A percentile compares a stretch with the other conserved stretches of the same genome.
Conservation (phyloP, 64 coral and sea anemone genomes). For the Pachyseris speciosa region DNA sequence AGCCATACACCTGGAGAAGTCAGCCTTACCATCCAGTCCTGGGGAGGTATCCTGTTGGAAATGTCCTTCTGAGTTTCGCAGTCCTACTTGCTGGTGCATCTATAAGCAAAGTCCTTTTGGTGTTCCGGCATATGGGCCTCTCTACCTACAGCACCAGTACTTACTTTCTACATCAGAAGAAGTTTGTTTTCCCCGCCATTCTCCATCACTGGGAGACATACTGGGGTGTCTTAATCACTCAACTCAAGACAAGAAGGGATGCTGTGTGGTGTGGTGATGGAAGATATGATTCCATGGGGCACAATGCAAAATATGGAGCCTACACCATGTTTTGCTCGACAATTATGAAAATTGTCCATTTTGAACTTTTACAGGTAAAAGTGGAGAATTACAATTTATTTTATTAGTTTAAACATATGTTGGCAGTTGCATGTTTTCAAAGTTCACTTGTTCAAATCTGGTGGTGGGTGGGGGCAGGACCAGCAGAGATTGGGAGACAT, state of each 20-base stretch:
- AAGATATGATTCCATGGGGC: slow-evolving; percentile 57
- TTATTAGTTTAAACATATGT: too few species aligned
- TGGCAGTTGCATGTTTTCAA: too few species aligned
- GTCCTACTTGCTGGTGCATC: slow-evolving; percentile 52
- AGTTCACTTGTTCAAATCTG: too few species aligned
- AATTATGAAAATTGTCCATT: slow-evolving; percentile 36
- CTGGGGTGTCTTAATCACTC: not conserved
- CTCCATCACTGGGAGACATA: slow-evolving; percentile 34
- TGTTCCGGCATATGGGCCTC: slow-evolving; percentile 44
- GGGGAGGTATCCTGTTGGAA: slow-evolving; percentile 29
- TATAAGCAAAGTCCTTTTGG: slow-evolving; percentile 43
- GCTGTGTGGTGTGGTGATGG: slow-evolving; percentile 48
- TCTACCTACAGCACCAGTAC: not conserved
- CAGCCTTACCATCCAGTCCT: slow-evolving; percentile 36
- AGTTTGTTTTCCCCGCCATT: slow-evolving; percentile 44
- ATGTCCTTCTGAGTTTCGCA: slow-evolving; percentile 47
- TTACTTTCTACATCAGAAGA: slow-evolving; percentile 53
- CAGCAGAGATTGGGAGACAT: too few species aligned
- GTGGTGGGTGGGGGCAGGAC: too few species aligned
- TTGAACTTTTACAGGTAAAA: slow-evolving; percentile 61
- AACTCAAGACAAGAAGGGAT: slow-evolving; percentile 30
- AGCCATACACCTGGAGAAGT: not conserved
- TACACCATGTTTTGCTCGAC: slow-evolving; percentile 18
- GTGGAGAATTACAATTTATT: too few species aligned
- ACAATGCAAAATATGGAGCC: slow-evolving; percentile 25